Evolutionary conservation across 1,140 invertebrate genomes (phyloP).

Genomic region (Oedothorax gibbosus): DNA sequence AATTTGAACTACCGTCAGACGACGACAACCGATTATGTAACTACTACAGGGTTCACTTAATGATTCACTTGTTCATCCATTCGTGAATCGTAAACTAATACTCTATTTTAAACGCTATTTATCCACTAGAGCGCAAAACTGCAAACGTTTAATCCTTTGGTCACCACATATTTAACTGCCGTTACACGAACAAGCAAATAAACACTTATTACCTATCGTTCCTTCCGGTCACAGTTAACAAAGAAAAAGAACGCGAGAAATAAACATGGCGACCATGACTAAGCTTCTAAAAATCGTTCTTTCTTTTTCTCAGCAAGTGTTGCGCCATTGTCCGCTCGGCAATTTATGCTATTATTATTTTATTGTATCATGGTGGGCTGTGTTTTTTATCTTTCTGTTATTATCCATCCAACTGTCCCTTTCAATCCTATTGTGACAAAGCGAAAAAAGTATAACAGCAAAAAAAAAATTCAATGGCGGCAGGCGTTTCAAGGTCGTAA

Average conservation of each 20-base stretch:
- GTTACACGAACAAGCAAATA: conserved; percentile 12
- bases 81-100: background rate
- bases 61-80: no score
- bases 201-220: conserved; percentile 10
- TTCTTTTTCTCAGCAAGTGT: conserved; percentile 2
- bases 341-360: conserved; percentile 29
- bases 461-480: conserved; percentile 16
- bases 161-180: conserved; percentile 17
- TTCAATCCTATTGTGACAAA: conserved; percentile 30
- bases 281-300: conserved; percentile 26
- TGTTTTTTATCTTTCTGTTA: conserved; percentile 21
- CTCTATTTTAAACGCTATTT: conserved; percentile 22
- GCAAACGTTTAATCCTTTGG: conserved; percentile 26
- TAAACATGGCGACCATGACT: conserved; percentile 28
- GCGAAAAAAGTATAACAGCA: conserved; percentile 4
- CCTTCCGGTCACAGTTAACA: conserved; percentile 29
- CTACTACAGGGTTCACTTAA: no score
- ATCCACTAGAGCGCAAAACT: conserved; percentile 1
- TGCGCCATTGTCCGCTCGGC: conserved; percentile 33
- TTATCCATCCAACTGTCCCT: conserved; percentile 37
- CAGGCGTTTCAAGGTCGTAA: conserved; percentile 51
- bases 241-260: conserved; percentile 35
- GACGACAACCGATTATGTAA: no score
- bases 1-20: no score
- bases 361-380: conserved; percentile 24